phyloP scores from a whole-genome alignment of 2,797 vertebrate species.

The Crocidura indochinensis region DNA sequence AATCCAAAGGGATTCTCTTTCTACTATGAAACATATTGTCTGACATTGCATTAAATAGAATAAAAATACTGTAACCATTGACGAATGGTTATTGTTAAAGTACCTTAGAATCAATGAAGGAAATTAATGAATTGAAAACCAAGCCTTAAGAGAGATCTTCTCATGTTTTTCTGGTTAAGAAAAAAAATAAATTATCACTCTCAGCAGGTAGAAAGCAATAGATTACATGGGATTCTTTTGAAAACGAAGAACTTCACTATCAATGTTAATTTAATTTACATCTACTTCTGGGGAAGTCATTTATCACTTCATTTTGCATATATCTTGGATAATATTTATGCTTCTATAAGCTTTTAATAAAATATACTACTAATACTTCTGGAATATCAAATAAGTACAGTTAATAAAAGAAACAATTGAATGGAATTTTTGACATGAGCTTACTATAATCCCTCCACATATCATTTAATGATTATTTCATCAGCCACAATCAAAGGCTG shows the following conservation, averaged over 20 bases:
- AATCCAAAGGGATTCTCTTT: conserved; percentile 70
- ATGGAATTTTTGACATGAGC: conserved; percentile 29
- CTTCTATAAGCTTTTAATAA: conserved; percentile 68
- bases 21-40: conserved; percentile 70
- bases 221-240: conserved; percentile 75
- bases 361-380: conserved; percentile 59
- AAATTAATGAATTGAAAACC: conserved; percentile 80
- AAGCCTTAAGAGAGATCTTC: conserved; percentile 70
- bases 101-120: conserved; percentile 77
- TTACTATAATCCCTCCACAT: conserved; percentile 24
- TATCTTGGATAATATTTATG: conserved; percentile 78
- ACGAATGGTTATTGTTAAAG: conserved; percentile 74
- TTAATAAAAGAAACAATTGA: conserved; percentile 29
- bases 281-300: conserved; percentile 73
- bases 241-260: conserved; percentile 73
- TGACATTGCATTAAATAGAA: conserved; percentile 82
- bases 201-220: conserved; percentile 77
- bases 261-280: conserved; percentile 85
- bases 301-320: conserved; percentile 72
- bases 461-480: conserved; percentile 3
- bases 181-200: conserved; percentile 87
- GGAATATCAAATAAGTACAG: conserved; percentile 44
- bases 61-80: conserved; percentile 81
- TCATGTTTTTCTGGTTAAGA: conserved; percentile 73
- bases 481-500: conserved; percentile 51